These are phyloP conservation scores for Ypsolopha sequella DNA, from an alignment of 2,888 invertebrate genomes.

Conservation along the genomic window DNA sequence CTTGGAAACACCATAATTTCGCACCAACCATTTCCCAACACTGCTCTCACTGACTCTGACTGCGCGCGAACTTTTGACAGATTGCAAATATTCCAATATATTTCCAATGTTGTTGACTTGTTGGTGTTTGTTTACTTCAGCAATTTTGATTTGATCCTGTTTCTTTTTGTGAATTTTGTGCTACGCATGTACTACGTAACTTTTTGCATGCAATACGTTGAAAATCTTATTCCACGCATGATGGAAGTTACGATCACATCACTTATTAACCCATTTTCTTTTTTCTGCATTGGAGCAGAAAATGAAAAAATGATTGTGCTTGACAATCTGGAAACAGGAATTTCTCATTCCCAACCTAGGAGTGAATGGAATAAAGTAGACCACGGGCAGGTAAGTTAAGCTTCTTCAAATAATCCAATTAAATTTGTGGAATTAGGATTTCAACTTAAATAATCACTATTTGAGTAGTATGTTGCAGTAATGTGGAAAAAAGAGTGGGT, in stretches of 20 bases:
- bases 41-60: neutral
- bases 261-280: constrained; percentile 35
- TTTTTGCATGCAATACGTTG: no score
- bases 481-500: constrained; percentile 33
- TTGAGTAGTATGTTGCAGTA: constrained; percentile 36
- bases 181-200: no score
- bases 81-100: constrained; percentile 1
- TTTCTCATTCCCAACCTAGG: neutral
- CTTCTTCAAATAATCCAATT: neutral
- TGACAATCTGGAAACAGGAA: constrained; percentile 6
- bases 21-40: no score
- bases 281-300: constrained; percentile 25
- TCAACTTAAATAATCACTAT: constrained; percentile 3
- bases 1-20: no score
- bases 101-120: neutral
- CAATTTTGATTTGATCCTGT: no score
- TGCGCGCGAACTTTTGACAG: constrained; percentile 7
- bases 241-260: constrained; percentile 29
- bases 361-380: constrained; percentile 11
- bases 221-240: neutral
- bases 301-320: constrained; percentile 10
- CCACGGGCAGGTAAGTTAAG: constrained; percentile 32
- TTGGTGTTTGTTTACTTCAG: neutral
- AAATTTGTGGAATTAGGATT: neutral
- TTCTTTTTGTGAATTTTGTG: no score